Base-by-base conservation (phyloP, 1,140 invertebrate genomes). In the Drosophila prosaltans region DNA sequence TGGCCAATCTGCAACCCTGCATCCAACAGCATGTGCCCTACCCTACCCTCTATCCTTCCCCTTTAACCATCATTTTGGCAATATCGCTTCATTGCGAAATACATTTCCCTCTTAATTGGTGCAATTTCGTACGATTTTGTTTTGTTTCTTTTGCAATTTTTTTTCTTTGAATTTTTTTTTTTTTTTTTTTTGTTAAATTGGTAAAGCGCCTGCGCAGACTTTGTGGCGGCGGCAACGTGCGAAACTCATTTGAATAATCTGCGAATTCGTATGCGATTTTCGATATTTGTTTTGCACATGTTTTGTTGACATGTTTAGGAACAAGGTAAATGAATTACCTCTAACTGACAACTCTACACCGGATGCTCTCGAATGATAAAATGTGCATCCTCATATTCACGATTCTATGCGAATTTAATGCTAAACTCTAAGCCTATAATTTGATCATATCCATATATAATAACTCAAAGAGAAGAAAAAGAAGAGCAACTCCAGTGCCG, bases 361-460 rank as follows among this genome's bases (percentile, higher is more conserved):
- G 74, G 74, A 77, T 77, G 74, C 73, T 16, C 43, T 63, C 5
- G 6, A 48, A 48, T 51, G 45, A 51, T 51, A 51, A 51, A 10
- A 8, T 11, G 26, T 21, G 0, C 24, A 11, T 26, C 24, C 26
- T 30, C 54, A 28, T 16, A 16, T 28, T 30, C 54, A n/a, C 28
- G 73, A 68, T 65, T 88, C 84, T 74, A 88, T 88, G 83, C 84
- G 83, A 89, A 66, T 89, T 88, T 88, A 89, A 88, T 88, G 78
- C 84, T 69, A 77, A 58, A 51, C 45, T 68, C 77, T 68, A 89
- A 89, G 84, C 84, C 84, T 89, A 89, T 89, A 89, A 89, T 89
- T 89, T 89, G 84, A 89, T 89, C 80, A 78, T 88, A 91, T 91
- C 88, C 88, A 91, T 72, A 76, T 78, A 76, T 78, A 81, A 91